phyloP scores from a whole-genome alignment of 2,888 invertebrate genomes.

The Himalopsyche japonica region DNA sequence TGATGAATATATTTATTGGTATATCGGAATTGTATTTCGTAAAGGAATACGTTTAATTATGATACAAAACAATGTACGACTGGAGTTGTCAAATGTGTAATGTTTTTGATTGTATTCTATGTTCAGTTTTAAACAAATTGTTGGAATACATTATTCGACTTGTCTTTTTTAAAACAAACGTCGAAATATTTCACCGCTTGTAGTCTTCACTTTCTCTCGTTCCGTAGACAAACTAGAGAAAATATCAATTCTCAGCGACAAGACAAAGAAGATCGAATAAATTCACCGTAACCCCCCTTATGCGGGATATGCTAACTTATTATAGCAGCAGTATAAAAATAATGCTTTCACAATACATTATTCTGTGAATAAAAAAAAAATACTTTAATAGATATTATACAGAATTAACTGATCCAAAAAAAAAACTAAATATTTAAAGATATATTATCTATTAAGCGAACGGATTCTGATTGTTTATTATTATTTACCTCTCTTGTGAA shows the following conservation, averaged over 20 bases:
- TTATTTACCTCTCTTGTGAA: not conserved
- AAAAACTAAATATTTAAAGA: not conserved
- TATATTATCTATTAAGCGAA: too few relatives aligned
- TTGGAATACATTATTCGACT: not conserved
- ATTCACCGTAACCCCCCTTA: not conserved
- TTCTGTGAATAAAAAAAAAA: too few relatives aligned
- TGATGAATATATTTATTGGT: too few relatives aligned
- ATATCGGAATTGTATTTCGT: too few relatives aligned
- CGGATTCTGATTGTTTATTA: not conserved
- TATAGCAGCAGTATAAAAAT: too few relatives aligned
- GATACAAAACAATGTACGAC: too few relatives aligned
- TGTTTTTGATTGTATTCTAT: too few relatives aligned
- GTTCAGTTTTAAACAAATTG: too few relatives aligned
- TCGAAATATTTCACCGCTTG: not conserved
- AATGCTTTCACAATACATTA: too few relatives aligned
- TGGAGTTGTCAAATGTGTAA: too few relatives aligned
- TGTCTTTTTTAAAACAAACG: not conserved
- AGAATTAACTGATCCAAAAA: not conserved
- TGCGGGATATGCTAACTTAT: not conserved
- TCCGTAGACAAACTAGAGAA: not conserved
- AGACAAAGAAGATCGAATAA: not conserved
- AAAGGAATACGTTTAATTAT: too few relatives aligned
- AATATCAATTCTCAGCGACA: not conserved
- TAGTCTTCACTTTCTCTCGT: not conserved
- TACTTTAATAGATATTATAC: too few relatives aligned